Evolutionary conservation across 2,113 vertebrate species (phyloP).

Genomic region (Sorex araneus): DNA sequence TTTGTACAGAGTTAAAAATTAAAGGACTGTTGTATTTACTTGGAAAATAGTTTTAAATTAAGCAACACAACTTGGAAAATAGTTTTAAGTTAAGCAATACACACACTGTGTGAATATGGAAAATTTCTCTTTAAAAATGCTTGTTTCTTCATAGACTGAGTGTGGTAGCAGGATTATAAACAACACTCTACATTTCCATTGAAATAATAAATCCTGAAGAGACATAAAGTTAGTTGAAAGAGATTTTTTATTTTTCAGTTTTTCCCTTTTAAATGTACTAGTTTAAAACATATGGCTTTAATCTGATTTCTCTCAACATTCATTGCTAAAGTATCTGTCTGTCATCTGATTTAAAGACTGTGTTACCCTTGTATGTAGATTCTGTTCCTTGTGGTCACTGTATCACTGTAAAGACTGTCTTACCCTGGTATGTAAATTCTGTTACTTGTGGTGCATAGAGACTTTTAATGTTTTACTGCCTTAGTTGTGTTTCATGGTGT

Average conservation of each 20-base stretch:
- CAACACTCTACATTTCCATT: constrained; percentile 9
- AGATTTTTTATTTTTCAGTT: neutral
- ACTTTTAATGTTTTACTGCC: neutral
- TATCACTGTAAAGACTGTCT: neutral
- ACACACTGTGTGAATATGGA: constrained; percentile 19
- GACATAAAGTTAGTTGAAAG: neutral
- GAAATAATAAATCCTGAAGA: neutral
- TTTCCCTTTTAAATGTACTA: neutral
- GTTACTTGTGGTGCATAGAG: neutral
- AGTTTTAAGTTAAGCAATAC: neutral
- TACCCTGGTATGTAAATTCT: neutral
- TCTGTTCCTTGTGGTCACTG: neutral
- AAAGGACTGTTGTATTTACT: neutral
- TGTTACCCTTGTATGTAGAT: neutral
- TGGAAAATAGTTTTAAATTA: neutral
- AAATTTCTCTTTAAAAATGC: neutral
- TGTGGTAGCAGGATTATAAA: neutral
- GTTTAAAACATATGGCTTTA: neutral
- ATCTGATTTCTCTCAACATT: neutral
- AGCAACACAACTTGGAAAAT: neutral
- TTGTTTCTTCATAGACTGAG: constrained; percentile 46
- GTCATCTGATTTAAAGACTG: neutral
- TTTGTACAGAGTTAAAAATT: neutral
- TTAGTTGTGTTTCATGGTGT: neutral
- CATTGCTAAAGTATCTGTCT: neutral